Percentiles rank a stretch among this genome's conserved stretches.
phyloP scores from a whole-genome alignment of 2,888 invertebrate genomes.

The Tetragonisca angustula region DNA sequence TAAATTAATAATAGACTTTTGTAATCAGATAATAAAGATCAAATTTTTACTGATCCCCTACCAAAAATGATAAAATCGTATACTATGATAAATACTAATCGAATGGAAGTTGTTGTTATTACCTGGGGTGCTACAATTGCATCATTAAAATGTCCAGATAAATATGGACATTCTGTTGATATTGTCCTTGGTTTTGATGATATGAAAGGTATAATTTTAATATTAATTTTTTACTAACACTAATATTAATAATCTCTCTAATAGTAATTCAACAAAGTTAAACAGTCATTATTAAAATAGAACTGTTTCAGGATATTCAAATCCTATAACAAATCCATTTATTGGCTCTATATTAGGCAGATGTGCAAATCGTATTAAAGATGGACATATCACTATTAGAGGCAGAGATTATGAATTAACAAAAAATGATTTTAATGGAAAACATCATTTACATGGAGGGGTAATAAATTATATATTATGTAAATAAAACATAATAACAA shows the following conservation, averaged over 20 bases:
- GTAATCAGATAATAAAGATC: constrained; percentile 38
- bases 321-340: constrained; percentile 88
- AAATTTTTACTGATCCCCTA: constrained; percentile 18
- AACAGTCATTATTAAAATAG: background rate
- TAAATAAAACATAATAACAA: background rate
- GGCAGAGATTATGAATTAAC: constrained; percentile 89
- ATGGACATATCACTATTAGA: constrained; percentile 89
- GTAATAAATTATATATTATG: constrained; percentile 85
- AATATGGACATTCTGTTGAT: constrained; percentile 89
- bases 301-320: constrained; percentile 87
- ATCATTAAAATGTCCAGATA: constrained; percentile 90
- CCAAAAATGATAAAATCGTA: constrained; percentile 74
- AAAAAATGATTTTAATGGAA: constrained; percentile 88
- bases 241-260: background rate
- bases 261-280: background rate
- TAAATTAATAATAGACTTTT: constrained; percentile 20
- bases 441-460: constrained; percentile 92
- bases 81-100: constrained; percentile 89
- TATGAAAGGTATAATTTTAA: constrained; percentile 86
- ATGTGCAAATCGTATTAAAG: constrained; percentile 91
- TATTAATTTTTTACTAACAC: background rate
- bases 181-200: constrained; percentile 93
- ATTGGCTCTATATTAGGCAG: constrained; percentile 95
- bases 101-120: constrained; percentile 88
- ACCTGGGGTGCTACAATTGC: constrained; percentile 93